Evolutionary conservation across 2,888 invertebrate genomes (phyloP), one percentile per base, ranked within the genome.

Genomic region (Cryptophagus acutangulus): DNA sequence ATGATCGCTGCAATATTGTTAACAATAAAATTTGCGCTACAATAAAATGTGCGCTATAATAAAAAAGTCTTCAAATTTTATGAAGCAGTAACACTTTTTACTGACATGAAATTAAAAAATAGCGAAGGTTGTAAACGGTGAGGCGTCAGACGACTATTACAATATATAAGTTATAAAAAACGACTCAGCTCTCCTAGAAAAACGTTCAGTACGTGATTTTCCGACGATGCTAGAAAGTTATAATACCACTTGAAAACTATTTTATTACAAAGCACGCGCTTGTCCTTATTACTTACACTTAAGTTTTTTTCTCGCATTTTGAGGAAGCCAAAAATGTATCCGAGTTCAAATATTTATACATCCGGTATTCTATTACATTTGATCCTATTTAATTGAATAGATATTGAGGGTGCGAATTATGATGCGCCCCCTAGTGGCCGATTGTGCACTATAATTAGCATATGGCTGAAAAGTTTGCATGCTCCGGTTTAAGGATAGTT

Each of bases 221-320:
- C 45, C 17, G 16, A 29, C 33, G 40, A 30, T 34, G 31, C 30
- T 18, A 20, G 26, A 25, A 46, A 48, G 48, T 48, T 41, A 48
- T 41, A 41, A 44, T 46, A 44, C 43, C 41, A 36, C 42, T 40
- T 44, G 40, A 20, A 35, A 50, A 48, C 50, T 50, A 50, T 50
- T 50, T 48, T 50, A 50, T 48, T 41, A 46, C 44, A 42, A 38
- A 35, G 45, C 47, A 48, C 50, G 50, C 47, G 33, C 44, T 34
- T 34, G 38, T 34, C 45, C 45, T 38, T 41, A 40, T 48, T 49
- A 38, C 43, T 43, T 46, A 41, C 28, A 44, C 37, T 44, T 41
- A 40, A 33, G 35, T 40, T n/a, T n/a, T n/a, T n/a, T n/a, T n/a
- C n/a, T n/a, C n/a, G n/a, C n/a, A n/a, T n/a, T n/a, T n/a, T n/a